These are phyloP conservation scores for Cerceris rybyensis DNA, from an alignment of 2,888 invertebrate genomes.

Conservation along the genomic window DNA sequence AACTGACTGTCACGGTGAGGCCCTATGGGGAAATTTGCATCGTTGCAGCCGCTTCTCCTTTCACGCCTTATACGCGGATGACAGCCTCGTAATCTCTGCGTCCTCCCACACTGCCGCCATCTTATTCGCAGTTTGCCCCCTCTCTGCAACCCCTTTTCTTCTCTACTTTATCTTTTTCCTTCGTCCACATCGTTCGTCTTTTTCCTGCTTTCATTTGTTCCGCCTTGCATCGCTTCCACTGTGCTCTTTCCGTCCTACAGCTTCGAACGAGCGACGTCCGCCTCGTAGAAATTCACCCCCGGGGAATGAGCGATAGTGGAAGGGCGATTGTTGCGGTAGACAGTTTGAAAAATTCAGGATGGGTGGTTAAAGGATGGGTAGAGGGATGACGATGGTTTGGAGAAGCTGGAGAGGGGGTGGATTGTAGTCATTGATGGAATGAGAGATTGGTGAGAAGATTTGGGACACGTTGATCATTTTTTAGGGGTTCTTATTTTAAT, in stretches of 20 bases:
- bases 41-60: constrained; percentile 65
- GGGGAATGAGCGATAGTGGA: no score
- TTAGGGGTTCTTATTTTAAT: no score
- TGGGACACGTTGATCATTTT: no score
- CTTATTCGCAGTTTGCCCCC: constrained; percentile 22
- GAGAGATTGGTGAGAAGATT: no score
- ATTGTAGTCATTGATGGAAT: no score
- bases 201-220: constrained; percentile 68
- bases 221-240: constrained; percentile 43
- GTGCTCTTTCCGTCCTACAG: constrained; percentile 42
- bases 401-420: no score
- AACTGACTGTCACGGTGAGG: constrained; percentile 44
- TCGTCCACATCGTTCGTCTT: constrained; percentile 13
- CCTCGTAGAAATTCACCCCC: constrained; percentile 4
- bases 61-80: constrained; percentile 71
- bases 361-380: constrained; percentile 21
- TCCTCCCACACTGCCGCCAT: constrained; percentile 70
- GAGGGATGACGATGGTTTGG: no score
- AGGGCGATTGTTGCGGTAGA: constrained; percentile 52
- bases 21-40: constrained; percentile 64
- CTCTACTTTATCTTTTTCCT: constrained; percentile 30
- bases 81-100: constrained; percentile 75
- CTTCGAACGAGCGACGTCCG: neutral
- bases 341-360: constrained; percentile 45
- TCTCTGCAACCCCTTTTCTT: neutral